Conservation (phyloP, 92 coral and sea anemone genomes). For the Muricea muricata region DNA sequence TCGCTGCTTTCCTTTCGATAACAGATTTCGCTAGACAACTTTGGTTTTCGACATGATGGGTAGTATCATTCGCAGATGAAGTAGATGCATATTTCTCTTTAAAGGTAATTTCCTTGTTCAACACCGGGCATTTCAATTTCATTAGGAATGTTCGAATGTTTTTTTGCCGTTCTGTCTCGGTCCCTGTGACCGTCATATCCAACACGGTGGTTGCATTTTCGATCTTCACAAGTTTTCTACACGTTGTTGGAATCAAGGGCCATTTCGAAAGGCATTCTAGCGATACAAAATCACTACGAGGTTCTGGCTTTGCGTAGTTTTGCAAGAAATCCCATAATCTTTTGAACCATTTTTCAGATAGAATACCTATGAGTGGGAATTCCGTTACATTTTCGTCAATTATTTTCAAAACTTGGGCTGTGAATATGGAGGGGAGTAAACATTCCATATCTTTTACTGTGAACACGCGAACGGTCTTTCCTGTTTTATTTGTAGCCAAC, state of each 20-base stretch:
- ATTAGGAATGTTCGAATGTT: slow-evolving; percentile 59
- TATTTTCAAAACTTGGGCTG: slow-evolving; percentile 71
- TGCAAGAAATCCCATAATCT: slow-evolving; percentile 75
- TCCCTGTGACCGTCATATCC: slow-evolving; percentile 64
- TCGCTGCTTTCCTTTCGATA: slow-evolving; percentile 46
- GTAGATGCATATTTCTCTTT: background rate
- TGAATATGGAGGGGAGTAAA: slow-evolving; percentile 66
- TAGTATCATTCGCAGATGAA: background rate
- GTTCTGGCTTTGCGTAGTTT: slow-evolving; percentile 64
- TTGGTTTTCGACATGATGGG: background rate
- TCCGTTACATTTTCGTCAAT: slow-evolving; percentile 30
- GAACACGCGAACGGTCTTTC: slow-evolving; percentile 72
- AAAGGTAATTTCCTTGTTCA: slow-evolving; percentile 64
- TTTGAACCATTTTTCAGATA: slow-evolving; percentile 83
- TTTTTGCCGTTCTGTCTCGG: slow-evolving; percentile 64
- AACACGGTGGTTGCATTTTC: slow-evolving; percentile 82
- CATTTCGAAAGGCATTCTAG: slow-evolving; percentile 82
- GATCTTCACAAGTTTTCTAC: slow-evolving; percentile 76
- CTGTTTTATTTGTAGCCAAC: slow-evolving; percentile 55
- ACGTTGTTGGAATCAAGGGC: slow-evolving; percentile 90
- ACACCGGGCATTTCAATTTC: slow-evolving; percentile 77
- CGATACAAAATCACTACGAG: slow-evolving; percentile 63
- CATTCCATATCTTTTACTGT: slow-evolving; percentile 73
- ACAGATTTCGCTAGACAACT: background rate
- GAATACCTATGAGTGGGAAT: slow-evolving; percentile 48